These are phyloP conservation scores for Apteryx mantelli DNA, from an alignment of 2,113 vertebrate species.

Conservation along the genomic window DNA sequence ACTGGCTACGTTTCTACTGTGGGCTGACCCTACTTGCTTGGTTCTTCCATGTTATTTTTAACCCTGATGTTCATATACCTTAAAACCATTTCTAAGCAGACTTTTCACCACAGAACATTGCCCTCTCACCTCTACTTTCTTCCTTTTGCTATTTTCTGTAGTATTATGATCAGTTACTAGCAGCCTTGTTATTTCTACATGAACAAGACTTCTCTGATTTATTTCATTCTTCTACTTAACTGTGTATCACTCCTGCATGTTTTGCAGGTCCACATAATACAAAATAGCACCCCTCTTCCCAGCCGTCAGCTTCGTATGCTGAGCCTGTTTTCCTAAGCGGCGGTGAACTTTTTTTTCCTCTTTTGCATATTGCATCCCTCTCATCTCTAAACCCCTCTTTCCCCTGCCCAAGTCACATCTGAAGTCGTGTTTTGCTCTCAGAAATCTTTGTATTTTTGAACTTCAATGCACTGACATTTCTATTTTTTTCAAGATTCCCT, in stretches of 20 bases:
- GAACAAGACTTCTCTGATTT: not conserved
- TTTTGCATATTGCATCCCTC: not conserved
- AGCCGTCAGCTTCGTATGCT: not conserved
- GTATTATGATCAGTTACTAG: not conserved
- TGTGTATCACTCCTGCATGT: not conserved
- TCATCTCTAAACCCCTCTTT: not conserved
- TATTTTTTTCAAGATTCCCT: not conserved
- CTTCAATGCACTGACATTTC: not conserved
- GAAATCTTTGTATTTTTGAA: not conserved
- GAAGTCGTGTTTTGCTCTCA: not conserved
- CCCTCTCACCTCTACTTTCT: not conserved
- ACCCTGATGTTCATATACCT: not conserved
- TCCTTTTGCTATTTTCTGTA: not conserved
- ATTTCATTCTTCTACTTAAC: not conserved
- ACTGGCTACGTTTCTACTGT: not conserved
- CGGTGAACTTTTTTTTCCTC: not conserved
- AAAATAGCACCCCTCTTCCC: not conserved
- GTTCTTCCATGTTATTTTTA: not conserved
- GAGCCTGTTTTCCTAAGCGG: not conserved
- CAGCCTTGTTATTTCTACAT: not conserved
- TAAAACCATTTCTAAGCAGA: not conserved
- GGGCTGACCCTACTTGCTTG: not conserved
- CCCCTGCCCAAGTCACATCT: not conserved
- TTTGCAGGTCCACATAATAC: not conserved
- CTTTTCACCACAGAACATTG: not conserved